Percentiles rank a stretch among this genome's conserved stretches.
These are phyloP conservation scores for Diorhabda sublineata DNA, from an alignment of 1,140 invertebrate species.

Conservation along the genomic window DNA sequence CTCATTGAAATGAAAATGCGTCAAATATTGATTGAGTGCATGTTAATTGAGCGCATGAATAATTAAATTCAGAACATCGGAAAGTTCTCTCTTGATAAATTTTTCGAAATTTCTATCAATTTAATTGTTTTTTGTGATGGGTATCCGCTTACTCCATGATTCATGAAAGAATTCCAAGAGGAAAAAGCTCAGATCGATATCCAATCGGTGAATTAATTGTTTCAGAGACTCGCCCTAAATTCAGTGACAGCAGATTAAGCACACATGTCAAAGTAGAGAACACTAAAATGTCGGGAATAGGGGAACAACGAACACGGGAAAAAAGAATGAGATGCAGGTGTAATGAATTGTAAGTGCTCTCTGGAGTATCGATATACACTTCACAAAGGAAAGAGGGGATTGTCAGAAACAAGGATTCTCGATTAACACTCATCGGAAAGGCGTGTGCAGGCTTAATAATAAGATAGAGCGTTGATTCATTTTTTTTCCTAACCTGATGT, in stretches of 20 bases:
- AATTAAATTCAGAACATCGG: no score
- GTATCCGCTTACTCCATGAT: no score
- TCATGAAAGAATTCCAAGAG: background rate
- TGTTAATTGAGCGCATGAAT: no score
- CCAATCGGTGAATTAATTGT: background rate
- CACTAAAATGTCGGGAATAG: background rate
- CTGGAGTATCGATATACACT: conserved; percentile 36
- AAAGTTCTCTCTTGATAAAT: no score
- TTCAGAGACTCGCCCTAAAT: background rate
- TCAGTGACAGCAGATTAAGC: background rate
- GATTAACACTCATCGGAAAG: conserved; percentile 25
- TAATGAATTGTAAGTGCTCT: conserved; percentile 37
- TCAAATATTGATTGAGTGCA: no score
- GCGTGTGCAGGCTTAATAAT: background rate
- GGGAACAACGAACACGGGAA: background rate
- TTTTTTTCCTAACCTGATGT: no score
- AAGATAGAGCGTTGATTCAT: no score
- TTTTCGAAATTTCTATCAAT: no score
- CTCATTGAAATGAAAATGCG: no score
- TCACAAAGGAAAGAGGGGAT: conserved; percentile 28
- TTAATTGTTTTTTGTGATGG: no score
- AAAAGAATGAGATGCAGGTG: conserved; percentile 18
- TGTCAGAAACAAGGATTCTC: conserved; percentile 39
- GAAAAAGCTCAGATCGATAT: background rate
- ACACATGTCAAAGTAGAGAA: conserved; percentile 2